These are phyloP conservation scores for Aporophyla lueneburgensis DNA, from an alignment of 2,888 invertebrate species.

Conservation along the genomic window DNA sequence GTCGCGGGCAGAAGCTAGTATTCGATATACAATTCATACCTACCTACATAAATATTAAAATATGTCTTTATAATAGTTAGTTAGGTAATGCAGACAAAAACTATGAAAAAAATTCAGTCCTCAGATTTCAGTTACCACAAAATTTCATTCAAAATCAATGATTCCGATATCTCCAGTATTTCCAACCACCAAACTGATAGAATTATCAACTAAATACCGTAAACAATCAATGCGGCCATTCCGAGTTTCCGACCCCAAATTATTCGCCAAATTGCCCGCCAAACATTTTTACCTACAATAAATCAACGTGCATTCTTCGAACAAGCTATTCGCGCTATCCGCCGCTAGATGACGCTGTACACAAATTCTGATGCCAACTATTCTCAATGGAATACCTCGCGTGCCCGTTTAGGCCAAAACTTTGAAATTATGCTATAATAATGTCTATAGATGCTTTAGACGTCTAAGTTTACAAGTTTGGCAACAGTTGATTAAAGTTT, in stretches of 20 bases:
- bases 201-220: constrained; percentile 41
- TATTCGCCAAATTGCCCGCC: constrained; percentile 53
- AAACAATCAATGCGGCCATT: constrained; percentile 58
- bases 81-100: too few species aligned
- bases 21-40: background rate
- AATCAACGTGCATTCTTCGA: constrained; percentile 66
- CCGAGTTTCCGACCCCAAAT: constrained; percentile 51
- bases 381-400: constrained; percentile 72
- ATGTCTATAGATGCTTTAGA: constrained; percentile 64
- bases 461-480: constrained; percentile 71
- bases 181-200: background rate
- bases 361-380: constrained; percentile 75
- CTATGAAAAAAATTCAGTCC: too few species aligned
- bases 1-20: too few species aligned
- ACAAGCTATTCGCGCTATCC: constrained; percentile 72
- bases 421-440: constrained; percentile 84
- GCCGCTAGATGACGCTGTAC: constrained; percentile 80
- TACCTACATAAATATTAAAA: background rate
- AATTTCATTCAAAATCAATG: constrained; percentile 1
- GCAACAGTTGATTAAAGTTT: constrained; percentile 80
- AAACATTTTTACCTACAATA: constrained; percentile 68
- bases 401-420: constrained; percentile 64
- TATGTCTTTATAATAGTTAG: background rate
- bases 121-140: background rate
- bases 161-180: background rate